Evolutionary conservation across 2,888 invertebrate species (phyloP), one percentile per base, ranked within the genome.

Genomic region (Seladonia tumulorum): DNA sequence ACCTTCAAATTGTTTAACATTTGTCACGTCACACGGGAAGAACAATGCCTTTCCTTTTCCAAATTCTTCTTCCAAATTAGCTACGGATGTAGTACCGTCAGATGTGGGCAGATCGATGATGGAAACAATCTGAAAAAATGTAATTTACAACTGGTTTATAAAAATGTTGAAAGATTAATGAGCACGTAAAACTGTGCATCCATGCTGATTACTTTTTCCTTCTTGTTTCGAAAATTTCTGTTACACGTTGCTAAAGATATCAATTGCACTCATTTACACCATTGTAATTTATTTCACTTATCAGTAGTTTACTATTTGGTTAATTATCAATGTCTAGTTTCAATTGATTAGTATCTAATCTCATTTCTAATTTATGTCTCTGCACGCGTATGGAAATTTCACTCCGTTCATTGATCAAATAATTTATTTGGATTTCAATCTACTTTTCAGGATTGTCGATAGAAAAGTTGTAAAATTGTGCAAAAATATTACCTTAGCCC

Each of bases 11-110:
- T 96, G 95, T 16, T 92, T 86, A 25, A 87, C 75, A 39, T 95
- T 95, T 0, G 95, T 95, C 14, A 96, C 96, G 77, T 96, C 96
- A 75, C 95, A 95, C 87, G 95, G 95, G 18, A 95, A 90, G 89
- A 96, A 96, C 0, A 94, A 87, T 0, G 95, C 95, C 87, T 94
- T 95, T n/a, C 94, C 94, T 18, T 92, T 89, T 1, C 96, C 96
- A 82, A 95, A 95, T 89, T 95, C 95, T 1, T 94, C 87, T 70
- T 95, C 95, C 10, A 96, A 92, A 5, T 93, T 93, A 16, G 94
- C 94, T 0, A 93, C 94, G 0, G 96, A 94, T 68, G 94, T 94
- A 57, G 93, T 91, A n/a, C 96, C 95, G n/a, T 92, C 91, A 2
- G 95, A 91, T 22, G 91, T 92, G 60, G 93, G 89, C 71, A 95